phyloP scores from a whole-genome alignment of 2,888 invertebrate species.

The Drosophila stalkeri region DNA sequence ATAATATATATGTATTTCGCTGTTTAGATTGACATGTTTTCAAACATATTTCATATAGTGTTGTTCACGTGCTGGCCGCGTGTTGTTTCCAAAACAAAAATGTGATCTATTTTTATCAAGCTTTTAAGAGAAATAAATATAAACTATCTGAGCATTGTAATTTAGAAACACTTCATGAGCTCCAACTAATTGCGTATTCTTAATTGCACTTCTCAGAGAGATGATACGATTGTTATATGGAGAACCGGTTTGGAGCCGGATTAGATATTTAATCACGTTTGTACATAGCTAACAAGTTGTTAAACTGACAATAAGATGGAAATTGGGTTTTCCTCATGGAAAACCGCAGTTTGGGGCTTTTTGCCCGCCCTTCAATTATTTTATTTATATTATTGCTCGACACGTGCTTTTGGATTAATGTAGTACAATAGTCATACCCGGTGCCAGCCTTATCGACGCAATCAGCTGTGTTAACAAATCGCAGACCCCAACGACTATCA shows the following conservation, averaged over 20 bases:
- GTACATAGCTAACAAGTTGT: background rate
- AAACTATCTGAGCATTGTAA: conserved; percentile 13
- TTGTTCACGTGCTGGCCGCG: conserved; percentile 41
- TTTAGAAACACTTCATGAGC: background rate
- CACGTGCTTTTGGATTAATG: conserved; percentile 24
- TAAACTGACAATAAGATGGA: background rate
- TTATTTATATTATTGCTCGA: background rate
- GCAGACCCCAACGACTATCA: conserved; percentile 15
- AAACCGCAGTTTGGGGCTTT: background rate
- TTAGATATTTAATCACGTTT: conserved; percentile 1
- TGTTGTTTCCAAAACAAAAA: conserved; percentile 54
- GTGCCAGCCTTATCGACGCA: conserved; percentile 27
- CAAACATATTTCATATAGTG: background rate
- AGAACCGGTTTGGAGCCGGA: conserved; percentile 23
- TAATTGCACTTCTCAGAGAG: background rate
- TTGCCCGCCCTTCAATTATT: too few relatives aligned
- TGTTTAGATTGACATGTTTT: background rate
- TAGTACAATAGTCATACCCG: conserved; percentile 7
- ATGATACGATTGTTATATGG: background rate
- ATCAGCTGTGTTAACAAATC: conserved; percentile 35
- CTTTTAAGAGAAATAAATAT: conserved; percentile 8
- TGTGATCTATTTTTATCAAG: conserved; percentile 21
- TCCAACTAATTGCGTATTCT: conserved; percentile 3
- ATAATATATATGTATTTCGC: background rate
- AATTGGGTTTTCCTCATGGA: background rate